A percentile compares a stretch with the other conserved stretches of the same genome.
Evolutionary conservation across 2,888 invertebrate genomes (phyloP).

Genomic region (Notodonta ziczac): DNA sequence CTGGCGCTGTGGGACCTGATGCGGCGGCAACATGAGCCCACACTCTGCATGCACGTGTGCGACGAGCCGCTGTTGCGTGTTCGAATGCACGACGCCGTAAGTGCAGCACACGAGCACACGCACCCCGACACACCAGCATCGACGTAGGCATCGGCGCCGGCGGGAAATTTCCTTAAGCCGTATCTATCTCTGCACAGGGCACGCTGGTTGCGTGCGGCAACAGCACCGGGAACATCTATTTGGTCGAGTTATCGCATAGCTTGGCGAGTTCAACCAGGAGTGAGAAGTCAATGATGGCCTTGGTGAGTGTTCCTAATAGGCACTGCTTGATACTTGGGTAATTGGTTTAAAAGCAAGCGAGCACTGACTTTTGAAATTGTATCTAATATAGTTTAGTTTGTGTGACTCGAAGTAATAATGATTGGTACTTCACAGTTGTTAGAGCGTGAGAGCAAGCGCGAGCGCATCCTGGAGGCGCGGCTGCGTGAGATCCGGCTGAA

Average conservation of each 20-base stretch:
- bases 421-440: slow-evolving; percentile 85
- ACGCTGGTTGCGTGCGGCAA: slow-evolving; percentile 89
- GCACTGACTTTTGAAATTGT: no score
- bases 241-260: slow-evolving; percentile 89
- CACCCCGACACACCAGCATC: no score
- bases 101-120: not conserved
- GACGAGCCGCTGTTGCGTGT: slow-evolving; percentile 77
- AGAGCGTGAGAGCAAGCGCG: slow-evolving; percentile 93
- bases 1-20: slow-evolving; percentile 95
- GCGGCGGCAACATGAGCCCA: slow-evolving; percentile 91
- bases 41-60: slow-evolving; percentile 83
- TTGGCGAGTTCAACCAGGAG: slow-evolving; percentile 87
- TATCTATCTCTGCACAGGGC: slow-evolving; percentile 67
- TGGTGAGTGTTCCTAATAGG: slow-evolving; percentile 77
- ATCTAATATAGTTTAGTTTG: not conserved
- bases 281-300: slow-evolving; percentile 88
- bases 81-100: slow-evolving; percentile 67
- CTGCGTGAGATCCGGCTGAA: slow-evolving; percentile 91
- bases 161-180: no score
- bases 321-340: not conserved
- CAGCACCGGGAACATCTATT: slow-evolving; percentile 87
- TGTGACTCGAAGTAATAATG: not conserved
- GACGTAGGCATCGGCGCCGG: no score
- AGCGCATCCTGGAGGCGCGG: slow-evolving; percentile 95
- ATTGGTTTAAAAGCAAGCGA: not conserved